Evolutionary conservation across 30 jellyfish, hydroid and myxozoan genomes (phyloP).

Genomic region (Chrysaora quinquecirrha): DNA sequence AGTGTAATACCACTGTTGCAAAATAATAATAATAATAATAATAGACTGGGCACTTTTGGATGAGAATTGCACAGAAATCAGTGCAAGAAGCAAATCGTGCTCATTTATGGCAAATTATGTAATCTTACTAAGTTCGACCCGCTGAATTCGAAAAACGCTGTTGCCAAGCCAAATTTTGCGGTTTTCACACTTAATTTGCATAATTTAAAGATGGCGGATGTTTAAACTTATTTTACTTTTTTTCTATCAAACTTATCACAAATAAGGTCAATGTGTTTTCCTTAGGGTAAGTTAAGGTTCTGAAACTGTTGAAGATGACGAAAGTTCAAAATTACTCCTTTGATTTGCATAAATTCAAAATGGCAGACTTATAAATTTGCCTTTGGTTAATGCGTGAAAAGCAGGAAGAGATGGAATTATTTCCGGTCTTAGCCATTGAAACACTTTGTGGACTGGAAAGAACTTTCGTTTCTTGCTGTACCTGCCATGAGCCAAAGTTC

Average conservation of each 20-base stretch:
- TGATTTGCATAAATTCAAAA: slow-evolving; percentile 2
- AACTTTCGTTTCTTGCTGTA: slow-evolving; percentile 29
- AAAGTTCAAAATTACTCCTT: not conserved
- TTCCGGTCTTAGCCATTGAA: slow-evolving; percentile 11
- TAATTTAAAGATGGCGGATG: slow-evolving; percentile 4
- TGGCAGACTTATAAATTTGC: not conserved
- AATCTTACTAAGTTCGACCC: slow-evolving; percentile 1
- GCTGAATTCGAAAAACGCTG: slow-evolving; percentile 4
- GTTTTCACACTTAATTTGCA: not conserved
- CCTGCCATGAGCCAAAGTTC: slow-evolving; percentile 35
- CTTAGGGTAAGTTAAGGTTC: not conserved
- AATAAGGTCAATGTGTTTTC: slow-evolving; percentile 4
- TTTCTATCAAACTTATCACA: slow-evolving; percentile 2
- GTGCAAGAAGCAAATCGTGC: slow-evolving; percentile 15
- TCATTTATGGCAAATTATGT: not conserved
- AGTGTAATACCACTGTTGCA: too few relatives aligned
- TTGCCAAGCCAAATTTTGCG: slow-evolving; percentile 8
- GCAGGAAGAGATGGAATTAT: slow-evolving; percentile 6
- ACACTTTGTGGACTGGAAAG: slow-evolving; percentile 25
- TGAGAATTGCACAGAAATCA: not conserved
- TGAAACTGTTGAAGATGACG: not conserved
- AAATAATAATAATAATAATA: too few relatives aligned
- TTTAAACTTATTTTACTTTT: not conserved
- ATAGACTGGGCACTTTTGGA: slow-evolving; percentile 18
- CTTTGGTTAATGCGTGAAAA: slow-evolving; percentile 19